These are phyloP conservation scores for Anoplius nigerrimus DNA, from an alignment of 2,888 invertebrate species.

Conservation along the genomic window DNA sequence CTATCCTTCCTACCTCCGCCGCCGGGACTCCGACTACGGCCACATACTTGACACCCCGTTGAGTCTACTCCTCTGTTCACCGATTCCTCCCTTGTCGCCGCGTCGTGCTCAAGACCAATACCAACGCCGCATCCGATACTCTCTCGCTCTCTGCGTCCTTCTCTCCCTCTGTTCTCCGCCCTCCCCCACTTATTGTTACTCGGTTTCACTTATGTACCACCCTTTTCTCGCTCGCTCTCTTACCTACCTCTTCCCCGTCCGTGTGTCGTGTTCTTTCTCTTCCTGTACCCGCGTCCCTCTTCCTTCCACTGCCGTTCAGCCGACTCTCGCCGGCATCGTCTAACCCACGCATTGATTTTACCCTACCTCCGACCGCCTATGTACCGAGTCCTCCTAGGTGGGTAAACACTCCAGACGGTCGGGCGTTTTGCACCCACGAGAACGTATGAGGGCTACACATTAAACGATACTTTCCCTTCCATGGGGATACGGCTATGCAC, in stretches of 20 bases:
- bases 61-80: constrained; percentile 13
- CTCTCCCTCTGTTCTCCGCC: background rate
- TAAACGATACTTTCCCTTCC: constrained; percentile 16
- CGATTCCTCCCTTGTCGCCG: constrained; percentile 15
- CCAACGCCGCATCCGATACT: constrained; percentile 6
- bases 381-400: constrained; percentile 39
- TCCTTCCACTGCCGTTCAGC: constrained; percentile 13
- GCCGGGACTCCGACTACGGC: constrained; percentile 10
- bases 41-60: constrained; percentile 13
- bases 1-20: constrained; percentile 15
- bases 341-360: constrained; percentile 61
- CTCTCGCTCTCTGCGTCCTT: constrained; percentile 23
- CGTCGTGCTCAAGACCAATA: constrained; percentile 26
- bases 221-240: constrained; percentile 7
- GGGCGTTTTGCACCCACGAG: constrained; percentile 34
- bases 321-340: constrained; percentile 7
- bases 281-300: constrained; percentile 18
- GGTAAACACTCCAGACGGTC: constrained; percentile 52
- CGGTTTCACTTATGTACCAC: constrained; percentile 15
- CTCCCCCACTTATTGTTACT: background rate
- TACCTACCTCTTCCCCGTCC: constrained; percentile 20
- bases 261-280: background rate
- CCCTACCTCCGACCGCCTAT: constrained; percentile 43
- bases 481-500: background rate
- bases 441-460: constrained; percentile 26